Evolutionary conservation across 2,797 vertebrate species (phyloP).

Genomic region (Sebastes vulpes): DNA sequence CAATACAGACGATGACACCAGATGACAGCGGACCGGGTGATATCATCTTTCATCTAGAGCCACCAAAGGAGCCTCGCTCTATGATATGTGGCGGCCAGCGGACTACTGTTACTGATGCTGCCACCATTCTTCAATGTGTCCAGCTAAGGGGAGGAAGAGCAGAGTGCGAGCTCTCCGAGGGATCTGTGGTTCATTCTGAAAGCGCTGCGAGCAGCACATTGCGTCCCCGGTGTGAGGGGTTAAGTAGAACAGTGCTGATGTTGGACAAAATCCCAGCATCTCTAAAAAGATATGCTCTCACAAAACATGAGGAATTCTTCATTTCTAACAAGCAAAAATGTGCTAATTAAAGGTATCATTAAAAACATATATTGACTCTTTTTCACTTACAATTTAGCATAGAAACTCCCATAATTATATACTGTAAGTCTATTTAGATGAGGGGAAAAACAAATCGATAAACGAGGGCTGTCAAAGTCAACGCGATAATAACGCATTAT

Average conservation of each 20-base stretch:
- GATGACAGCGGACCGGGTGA: conserved; percentile 64
- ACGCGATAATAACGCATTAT: too few species aligned
- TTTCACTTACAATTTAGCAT: not conserved
- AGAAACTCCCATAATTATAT: not conserved
- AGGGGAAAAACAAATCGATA: not conserved
- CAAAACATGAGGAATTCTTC: not conserved
- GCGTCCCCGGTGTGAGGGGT: conserved; percentile 35
- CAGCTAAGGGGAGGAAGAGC: conserved; percentile 15
- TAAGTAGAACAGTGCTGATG: conserved; percentile 10
- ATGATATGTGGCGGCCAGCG: conserved; percentile 43
- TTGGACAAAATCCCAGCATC: conserved; percentile 6
- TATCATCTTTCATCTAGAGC: conserved; percentile 76
- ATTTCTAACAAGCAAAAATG: not conserved
- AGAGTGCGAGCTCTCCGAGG: conserved; percentile 24
- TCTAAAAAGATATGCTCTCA: not conserved
- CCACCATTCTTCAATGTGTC: conserved; percentile 58
- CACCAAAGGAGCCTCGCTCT: conserved; percentile 42
- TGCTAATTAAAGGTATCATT: not conserved
- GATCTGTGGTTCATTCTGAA: conserved; percentile 30
- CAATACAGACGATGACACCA: conserved; percentile 78
- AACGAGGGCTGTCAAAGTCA: too few species aligned
- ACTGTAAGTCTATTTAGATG: not conserved
- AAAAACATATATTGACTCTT: not conserved
- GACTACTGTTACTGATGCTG: conserved; percentile 36
- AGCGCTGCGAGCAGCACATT: conserved; percentile 40